These are phyloP conservation scores for Sebastes hubbsi DNA, from an alignment of 2,797 vertebrate genomes.

Conservation along the genomic window DNA sequence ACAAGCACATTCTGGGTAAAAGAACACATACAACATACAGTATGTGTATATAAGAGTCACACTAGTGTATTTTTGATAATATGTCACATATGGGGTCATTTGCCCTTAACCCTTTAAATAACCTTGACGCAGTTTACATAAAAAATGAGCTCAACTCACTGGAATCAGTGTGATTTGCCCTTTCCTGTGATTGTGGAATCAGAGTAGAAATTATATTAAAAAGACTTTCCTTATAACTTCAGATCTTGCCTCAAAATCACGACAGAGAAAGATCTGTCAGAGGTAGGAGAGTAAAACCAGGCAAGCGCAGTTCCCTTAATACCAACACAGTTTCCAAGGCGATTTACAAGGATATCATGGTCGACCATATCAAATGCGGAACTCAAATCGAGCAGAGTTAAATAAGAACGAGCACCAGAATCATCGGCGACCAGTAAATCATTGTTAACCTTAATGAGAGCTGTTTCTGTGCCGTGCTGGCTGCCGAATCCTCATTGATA, in stretches of 20 bases:
- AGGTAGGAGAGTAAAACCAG: background rate
- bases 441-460: too few species aligned
- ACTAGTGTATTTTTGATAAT: too few species aligned
- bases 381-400: background rate
- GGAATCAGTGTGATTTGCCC: background rate
- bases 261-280: background rate
- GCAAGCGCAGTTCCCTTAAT: background rate
- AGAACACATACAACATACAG: background rate
- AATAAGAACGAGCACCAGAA: background rate
- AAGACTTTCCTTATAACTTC: background rate
- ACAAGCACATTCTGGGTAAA: conserved; percentile 98
- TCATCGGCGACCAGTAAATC: background rate
- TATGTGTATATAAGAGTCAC: background rate
- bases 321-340: background rate
- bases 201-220: background rate
- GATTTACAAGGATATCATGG: background rate
- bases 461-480: too few species aligned
- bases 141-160: background rate
- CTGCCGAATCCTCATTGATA: too few species aligned
- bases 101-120: background rate
- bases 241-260: background rate
- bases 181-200: background rate
- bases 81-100: background rate
- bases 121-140: background rate
- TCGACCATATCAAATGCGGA: background rate